Conservation (phyloP, 2,888 invertebrate genomes). For the Nemapogon koenigi region DNA sequence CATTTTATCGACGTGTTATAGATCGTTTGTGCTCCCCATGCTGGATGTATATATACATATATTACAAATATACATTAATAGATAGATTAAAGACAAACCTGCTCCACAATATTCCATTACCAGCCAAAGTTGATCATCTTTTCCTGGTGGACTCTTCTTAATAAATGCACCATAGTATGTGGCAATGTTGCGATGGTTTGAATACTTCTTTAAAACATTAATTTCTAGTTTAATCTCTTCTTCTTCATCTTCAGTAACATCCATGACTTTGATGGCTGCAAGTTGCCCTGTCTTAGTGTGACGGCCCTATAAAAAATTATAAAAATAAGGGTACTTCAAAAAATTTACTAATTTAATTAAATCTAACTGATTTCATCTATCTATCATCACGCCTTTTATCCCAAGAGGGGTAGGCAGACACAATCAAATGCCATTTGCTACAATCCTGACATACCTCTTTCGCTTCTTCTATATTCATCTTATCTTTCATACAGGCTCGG, state of each 20-base stretch:
- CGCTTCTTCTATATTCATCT: no score
- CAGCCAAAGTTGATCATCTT: constrained; percentile 99
- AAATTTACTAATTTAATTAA: background rate
- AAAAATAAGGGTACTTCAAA: background rate
- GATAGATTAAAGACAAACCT: no score
- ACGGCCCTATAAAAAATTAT: constrained; percentile 75
- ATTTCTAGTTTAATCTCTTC: constrained; percentile 99
- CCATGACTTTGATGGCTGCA: constrained; percentile 99
- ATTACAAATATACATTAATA: no score
- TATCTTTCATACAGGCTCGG: no score
- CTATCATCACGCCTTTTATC: background rate
- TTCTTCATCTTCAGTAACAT: constrained; percentile 99
- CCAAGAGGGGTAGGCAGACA: no score
- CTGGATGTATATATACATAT: no score
- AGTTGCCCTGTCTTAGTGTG: constrained; percentile 99
- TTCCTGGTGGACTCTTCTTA: constrained; percentile 97
- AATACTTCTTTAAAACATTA: constrained; percentile 98
- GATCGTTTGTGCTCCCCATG: no score
- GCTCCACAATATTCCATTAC: constrained; percentile 99
- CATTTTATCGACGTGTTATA: no score
- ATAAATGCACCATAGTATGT: constrained; percentile 99
- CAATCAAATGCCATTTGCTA: no score
- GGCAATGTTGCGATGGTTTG: constrained; percentile 98
- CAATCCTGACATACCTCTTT: no score
- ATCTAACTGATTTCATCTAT: background rate